Base-by-base conservation (phyloP, 2,888 invertebrate genomes). In the Phoenoteleia sp. region DNA sequence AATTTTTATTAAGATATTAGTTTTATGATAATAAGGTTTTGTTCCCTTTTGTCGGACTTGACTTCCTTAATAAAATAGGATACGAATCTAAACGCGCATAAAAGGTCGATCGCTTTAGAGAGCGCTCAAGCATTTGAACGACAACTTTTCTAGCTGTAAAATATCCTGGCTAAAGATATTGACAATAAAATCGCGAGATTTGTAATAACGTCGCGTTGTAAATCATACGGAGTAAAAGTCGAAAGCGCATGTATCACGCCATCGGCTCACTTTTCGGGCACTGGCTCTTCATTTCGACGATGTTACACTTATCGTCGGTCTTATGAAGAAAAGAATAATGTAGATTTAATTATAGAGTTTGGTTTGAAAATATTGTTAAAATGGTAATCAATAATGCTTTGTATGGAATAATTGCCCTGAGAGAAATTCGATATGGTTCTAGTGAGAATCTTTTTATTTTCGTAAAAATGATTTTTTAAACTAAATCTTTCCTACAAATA, bases 191-290 rank as follows among this genome's bases (percentile, higher is more conserved):
- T 58, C 13, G 49, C 27, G 17, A 45, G 36, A 58, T 49, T 67
- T 49, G 58, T 47, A 45, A 27, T 76, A 76, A 47, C 49, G 23
- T 36, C 42, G 54, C 54, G 64, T 17, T 39, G 49, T 66, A 74
- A 74, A 81, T 81, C 80, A 64, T 56, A 25, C 60, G 1, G 27
- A 80, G 80, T 80, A 80, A 80, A 80, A 80, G 80, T 80, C 42
- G 80, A 80, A 80, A 80, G 72, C 27, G 72, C 52, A 33, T 66
- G 54, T 72, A 72, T 80, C 71, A 71, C 62, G 52, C 47, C 54
- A 64, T 39, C 52, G 79, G 52, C 45, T 80, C 80, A 80, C 56
- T 77, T 77, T 77, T 77, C 58, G 67, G 52, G 23, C 49, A 19
- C 58, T n/a, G n/a, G n/a, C n/a, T n/a, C 27, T 33, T 77, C 25